Percentiles rank a stretch among this genome's conserved stretches.
Evolutionary conservation across 1,140 invertebrate species (phyloP).

Genomic region (Brachionus manjavacas): DNA sequence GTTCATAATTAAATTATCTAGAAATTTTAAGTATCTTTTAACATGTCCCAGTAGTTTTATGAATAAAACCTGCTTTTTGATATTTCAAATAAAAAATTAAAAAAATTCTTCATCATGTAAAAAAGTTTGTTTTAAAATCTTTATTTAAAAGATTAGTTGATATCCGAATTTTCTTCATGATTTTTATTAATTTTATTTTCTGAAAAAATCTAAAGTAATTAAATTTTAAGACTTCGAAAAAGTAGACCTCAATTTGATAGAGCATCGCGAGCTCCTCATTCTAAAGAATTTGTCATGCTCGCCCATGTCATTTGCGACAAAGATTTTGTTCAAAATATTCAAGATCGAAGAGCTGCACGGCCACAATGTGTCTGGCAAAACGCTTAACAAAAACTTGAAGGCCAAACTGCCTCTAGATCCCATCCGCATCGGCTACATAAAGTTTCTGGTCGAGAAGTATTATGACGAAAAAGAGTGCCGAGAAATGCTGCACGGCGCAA

Average conservation of each 20-base stretch:
- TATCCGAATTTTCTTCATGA: too few species aligned
- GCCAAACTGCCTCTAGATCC: conserved; percentile 26
- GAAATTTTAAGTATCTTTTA: too few species aligned
- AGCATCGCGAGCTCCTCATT: background rate
- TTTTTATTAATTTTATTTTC: too few species aligned
- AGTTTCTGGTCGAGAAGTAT: conserved; percentile 40
- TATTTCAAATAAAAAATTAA: too few species aligned
- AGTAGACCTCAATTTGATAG: conserved; percentile 31
- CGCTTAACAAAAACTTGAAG: conserved; percentile 32
- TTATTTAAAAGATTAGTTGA: too few species aligned
- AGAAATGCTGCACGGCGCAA: conserved; percentile 32
- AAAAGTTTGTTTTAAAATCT: too few species aligned
- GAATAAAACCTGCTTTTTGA: too few species aligned
- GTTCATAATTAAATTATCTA: too few species aligned
- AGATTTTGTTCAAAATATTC: conserved; percentile 41
- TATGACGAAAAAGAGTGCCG: conserved; percentile 40
- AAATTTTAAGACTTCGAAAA: conserved; percentile 21
- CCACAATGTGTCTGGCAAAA: conserved; percentile 38
- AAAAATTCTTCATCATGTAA: too few species aligned
- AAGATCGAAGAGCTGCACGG: conserved; percentile 42
- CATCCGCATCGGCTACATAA: conserved; percentile 30
- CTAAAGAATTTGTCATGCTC: conserved; percentile 27
- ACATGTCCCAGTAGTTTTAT: too few species aligned
- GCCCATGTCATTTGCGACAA: conserved; percentile 39
- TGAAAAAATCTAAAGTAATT: too few species aligned